phyloP scores from a whole-genome alignment of 2,797 vertebrate genomes.

The Halcyon badia region DNA sequence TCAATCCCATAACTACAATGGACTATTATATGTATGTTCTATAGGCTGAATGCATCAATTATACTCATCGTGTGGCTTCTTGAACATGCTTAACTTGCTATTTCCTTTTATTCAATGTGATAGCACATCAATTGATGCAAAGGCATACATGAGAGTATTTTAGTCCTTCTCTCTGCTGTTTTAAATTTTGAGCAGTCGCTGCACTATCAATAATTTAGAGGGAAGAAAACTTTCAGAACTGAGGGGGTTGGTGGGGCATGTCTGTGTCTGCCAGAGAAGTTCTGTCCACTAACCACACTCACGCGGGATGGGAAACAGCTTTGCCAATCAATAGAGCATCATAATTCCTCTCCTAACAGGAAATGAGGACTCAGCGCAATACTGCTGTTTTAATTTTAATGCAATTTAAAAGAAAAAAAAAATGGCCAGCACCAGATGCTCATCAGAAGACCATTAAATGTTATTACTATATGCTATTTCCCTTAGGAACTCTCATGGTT shows the following conservation, averaged over 20 bases:
- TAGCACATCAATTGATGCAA: conserved; percentile 54
- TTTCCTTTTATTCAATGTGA: conserved; percentile 45
- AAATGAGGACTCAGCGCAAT: conserved; percentile 58
- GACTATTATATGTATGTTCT: conserved; percentile 60
- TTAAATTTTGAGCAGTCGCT: conserved; percentile 42
- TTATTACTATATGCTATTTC: conserved; percentile 55
- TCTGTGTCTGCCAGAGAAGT: neutral
- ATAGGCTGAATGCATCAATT: conserved; percentile 69
- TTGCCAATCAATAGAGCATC: conserved; percentile 64
- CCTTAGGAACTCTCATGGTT: conserved; percentile 45
- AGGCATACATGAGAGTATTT: conserved; percentile 41
- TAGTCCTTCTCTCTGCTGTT: conserved; percentile 28
- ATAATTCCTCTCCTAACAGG: conserved; percentile 57
- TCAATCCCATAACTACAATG: conserved; percentile 48
- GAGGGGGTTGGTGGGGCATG: neutral
- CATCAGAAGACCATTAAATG: conserved; percentile 54
- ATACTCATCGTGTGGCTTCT: conserved; percentile 46
- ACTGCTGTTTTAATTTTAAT: conserved; percentile 65
- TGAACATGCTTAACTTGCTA: conserved; percentile 55
- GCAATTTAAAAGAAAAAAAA: conserved; percentile 29
- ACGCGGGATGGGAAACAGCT: conserved; percentile 47
- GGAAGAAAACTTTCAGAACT: conserved; percentile 8
- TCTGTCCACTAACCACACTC: conserved; percentile 44
- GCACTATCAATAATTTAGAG: conserved; percentile 59
- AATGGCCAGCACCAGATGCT: conserved; percentile 41